Base-by-base conservation (phyloP, 2,113 vertebrate species). In the Gallinago media region DNA sequence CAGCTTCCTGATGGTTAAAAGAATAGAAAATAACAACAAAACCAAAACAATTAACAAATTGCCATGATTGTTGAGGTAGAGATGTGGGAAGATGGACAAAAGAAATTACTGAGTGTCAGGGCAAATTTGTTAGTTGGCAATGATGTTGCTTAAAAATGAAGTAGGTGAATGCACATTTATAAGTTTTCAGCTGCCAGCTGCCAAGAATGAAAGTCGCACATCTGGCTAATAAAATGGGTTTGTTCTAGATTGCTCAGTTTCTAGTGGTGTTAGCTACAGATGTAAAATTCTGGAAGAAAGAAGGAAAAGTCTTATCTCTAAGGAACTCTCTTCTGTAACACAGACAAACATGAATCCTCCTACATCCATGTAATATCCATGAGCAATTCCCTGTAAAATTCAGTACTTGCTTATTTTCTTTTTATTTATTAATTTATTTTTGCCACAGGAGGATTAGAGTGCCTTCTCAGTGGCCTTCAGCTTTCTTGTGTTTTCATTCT, bases 141-240 rank as follows among this genome's bases (percentile, higher is more conserved):
- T 47, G 83, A 59, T 68, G 29, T 58, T 86, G 73, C 46, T 92
- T 96, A 92, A 96, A 95, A 90, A 88, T 84, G 55, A 87, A 86
- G 36, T 82, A 89, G 92, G 92, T 79, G 92, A 96, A 93, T 88
- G 58, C 75, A 84, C 68, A 87, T 94, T 96, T 94, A 77, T 40
- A 94, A 94, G 76, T 94, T 95, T 62, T 97, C 85, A 86, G 84
- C 84, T 92, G 79, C 77, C 89, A 94, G 88, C 91, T 97, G 91
- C 86, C 73, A 77, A 89, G 92, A 95, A 85, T 52, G 44, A 83
- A 94, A 91, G 70, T 89, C 0, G 8, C 77, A 95, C 93, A 97
- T 95, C 95, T 97, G 96, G 93, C 82, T 96, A 90, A 94, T 95
- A 94, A 96, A 96, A 83, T 92, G 19, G 46, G 93, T 92, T 95